Base-by-base conservation (phyloP, 2,888 invertebrate genomes). In the Drosophila nr. fundita region DNA sequence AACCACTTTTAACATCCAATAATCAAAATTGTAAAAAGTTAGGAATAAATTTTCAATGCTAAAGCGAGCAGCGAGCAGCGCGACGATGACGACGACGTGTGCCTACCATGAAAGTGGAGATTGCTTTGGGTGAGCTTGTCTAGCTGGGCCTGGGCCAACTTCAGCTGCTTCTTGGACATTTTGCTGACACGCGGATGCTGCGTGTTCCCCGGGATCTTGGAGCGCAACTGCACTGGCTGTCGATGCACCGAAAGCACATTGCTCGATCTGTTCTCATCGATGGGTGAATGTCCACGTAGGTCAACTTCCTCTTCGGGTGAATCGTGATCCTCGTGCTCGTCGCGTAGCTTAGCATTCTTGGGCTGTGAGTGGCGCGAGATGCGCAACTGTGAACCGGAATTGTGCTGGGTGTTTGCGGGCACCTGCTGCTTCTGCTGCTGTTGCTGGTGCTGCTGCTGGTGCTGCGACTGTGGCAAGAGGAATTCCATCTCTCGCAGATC, bases 21-120 rank as follows among this genome's bases (percentile, higher is more conserved):
- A 4, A 27, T 32, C 13, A 1, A 11, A 15, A 7, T 38, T 15
- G 1, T 11, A 49, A 11, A 8, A 18, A 29, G 6, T 18, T 29
- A 2, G 29, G 4, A 29, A 11, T 11, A 13, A 13, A 32, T 34
- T 29, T 64, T 11, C 24, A 8, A 45, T 45, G 13, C 1, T 45
- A 45, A 10, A 15, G 49, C 49, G 40, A 63, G 48, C 45, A 36
- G 49, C 49, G 48, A 65, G 54, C 63, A 66, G 68, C 53, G 57
- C 36, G 34, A 49, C 27, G 45, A 24, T 29, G 38, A 27, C 6
- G 29, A 21, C 42, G 34, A 48, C 52, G 18, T 52, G 21, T 61
- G 86, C 95, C 94, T 96, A 97, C 97, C 97, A 94, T 96, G 96
- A 90, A 96, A 94, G 94, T 97, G 97, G 91, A 96, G 96, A 94